Evolutionary conservation across 2,888 invertebrate genomes (phyloP).

Genomic region (Parnassius smintheus): DNA sequence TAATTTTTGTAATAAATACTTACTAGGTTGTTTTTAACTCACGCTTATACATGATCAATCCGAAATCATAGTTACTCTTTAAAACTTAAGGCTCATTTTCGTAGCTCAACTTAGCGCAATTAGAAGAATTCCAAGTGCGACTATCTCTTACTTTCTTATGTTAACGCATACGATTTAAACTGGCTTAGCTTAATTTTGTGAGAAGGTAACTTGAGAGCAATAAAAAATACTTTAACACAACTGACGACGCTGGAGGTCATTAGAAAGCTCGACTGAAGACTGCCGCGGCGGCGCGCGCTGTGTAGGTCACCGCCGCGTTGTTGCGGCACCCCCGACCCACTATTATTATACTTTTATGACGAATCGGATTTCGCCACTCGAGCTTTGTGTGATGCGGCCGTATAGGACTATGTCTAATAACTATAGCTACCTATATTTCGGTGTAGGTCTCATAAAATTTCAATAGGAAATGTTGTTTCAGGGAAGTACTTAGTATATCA

Average conservation of each 20-base stretch:
- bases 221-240: slow-evolving; percentile 59
- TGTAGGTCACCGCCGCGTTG: slow-evolving; percentile 72
- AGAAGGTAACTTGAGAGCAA: slow-evolving; percentile 47
- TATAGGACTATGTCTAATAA: slow-evolving; percentile 35
- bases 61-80: slow-evolving; percentile 62
- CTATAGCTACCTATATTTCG: slow-evolving; percentile 12
- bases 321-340: slow-evolving; percentile 78
- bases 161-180: slow-evolving; percentile 5
- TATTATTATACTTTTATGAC: slow-evolving; percentile 81
- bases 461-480: no score
- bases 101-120: slow-evolving; percentile 38
- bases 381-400: slow-evolving; percentile 58
- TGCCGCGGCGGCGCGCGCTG: slow-evolving; percentile 77
- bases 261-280: slow-evolving; percentile 77
- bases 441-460: not conserved
- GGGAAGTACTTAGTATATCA: no score
- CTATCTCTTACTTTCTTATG: slow-evolving; percentile 47
- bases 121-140: slow-evolving; percentile 50
- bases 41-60: slow-evolving; percentile 55
- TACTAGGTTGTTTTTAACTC: slow-evolving; percentile 48
- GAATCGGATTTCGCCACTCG: slow-evolving; percentile 74
- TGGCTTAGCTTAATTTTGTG: slow-evolving; percentile 13
- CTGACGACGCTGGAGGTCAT: slow-evolving; percentile 78
- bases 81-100: slow-evolving; percentile 69
- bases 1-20: slow-evolving; percentile 38